These are phyloP conservation scores for Melitaea cinxia DNA, from an alignment of 1,140 invertebrate species.

Conservation along the genomic window DNA sequence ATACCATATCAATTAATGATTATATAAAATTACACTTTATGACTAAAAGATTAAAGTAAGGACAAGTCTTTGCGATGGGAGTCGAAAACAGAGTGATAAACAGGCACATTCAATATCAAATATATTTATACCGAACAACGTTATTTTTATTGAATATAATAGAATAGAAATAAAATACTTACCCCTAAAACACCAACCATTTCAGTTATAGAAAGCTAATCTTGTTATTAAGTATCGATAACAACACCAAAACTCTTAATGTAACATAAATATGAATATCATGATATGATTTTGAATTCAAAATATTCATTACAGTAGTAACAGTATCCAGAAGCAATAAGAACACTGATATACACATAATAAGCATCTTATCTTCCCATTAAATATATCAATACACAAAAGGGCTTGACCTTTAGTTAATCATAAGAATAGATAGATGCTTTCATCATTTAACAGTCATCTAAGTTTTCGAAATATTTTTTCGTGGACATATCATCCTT, in stretches of 20 bases:
- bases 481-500: slow-evolving; percentile 17
- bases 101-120: slow-evolving; percentile 41
- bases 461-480: slow-evolving; percentile 21
- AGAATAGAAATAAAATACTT: slow-evolving; percentile 11
- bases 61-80: slow-evolving; percentile 37
- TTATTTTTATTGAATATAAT: slow-evolving; percentile 10
- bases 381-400: slow-evolving; percentile 37
- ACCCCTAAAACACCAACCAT: slow-evolving; percentile 21
- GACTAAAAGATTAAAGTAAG: slow-evolving; percentile 29
- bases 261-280: slow-evolving; percentile 5
- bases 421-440: slow-evolving; percentile 50
- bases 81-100: slow-evolving; percentile 32
- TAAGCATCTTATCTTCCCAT: slow-evolving; percentile 26
- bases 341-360: slow-evolving; percentile 15
- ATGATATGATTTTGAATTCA: slow-evolving; percentile 8
- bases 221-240: neutral
- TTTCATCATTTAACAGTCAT: slow-evolving; percentile 19
- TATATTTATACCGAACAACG: slow-evolving; percentile 13
- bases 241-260: neutral
- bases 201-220: slow-evolving; percentile 1
- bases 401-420: slow-evolving; percentile 54
- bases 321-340: neutral
- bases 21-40: slow-evolving; percentile 48
- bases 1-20: slow-evolving; percentile 39
- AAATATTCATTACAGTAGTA: neutral